phyloP scores from a whole-genome alignment of 2,797 vertebrate species.

The Sciaenops ocellatus region DNA sequence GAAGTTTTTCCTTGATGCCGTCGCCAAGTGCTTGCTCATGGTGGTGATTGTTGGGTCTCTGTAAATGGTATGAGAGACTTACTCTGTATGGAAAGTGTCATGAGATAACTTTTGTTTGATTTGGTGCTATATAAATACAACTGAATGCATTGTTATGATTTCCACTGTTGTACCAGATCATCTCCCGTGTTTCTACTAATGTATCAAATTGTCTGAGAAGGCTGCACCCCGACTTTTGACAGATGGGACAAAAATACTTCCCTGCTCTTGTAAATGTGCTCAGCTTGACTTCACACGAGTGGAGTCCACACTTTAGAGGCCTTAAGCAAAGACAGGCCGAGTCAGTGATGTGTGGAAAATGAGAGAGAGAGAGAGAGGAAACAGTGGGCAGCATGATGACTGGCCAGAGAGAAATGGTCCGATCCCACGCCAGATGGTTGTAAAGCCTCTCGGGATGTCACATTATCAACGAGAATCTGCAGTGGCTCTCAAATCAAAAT shows the following conservation, averaged over 20 bases:
- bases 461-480: slow-evolving; percentile 37
- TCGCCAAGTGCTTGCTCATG: no score
- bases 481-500: slow-evolving; percentile 36
- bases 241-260: not conserved
- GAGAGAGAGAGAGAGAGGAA: not conserved
- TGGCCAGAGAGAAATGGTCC: slow-evolving; percentile 34
- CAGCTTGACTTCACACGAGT: slow-evolving; percentile 39
- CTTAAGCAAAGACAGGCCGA: slow-evolving; percentile 34
- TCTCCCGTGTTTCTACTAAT: not conserved
- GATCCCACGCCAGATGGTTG: slow-evolving; percentile 57
- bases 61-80: no score
- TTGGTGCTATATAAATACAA: no score
- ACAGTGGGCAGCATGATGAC: slow-evolving; percentile 16
- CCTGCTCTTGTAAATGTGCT: slow-evolving; percentile 1
- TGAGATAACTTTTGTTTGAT: no score
- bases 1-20: no score
- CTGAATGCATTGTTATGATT: not conserved
- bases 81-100: no score
- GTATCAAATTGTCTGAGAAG: not conserved
- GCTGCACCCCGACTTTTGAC: not conserved
- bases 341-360: slow-evolving; percentile 1
- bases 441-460: slow-evolving; percentile 42
- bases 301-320: slow-evolving; percentile 30
- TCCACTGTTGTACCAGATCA: not conserved
- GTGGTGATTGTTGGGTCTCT: no score